Base-by-base conservation (phyloP, 2,113 vertebrate species). In the Actenoides lindsayi region DNA sequence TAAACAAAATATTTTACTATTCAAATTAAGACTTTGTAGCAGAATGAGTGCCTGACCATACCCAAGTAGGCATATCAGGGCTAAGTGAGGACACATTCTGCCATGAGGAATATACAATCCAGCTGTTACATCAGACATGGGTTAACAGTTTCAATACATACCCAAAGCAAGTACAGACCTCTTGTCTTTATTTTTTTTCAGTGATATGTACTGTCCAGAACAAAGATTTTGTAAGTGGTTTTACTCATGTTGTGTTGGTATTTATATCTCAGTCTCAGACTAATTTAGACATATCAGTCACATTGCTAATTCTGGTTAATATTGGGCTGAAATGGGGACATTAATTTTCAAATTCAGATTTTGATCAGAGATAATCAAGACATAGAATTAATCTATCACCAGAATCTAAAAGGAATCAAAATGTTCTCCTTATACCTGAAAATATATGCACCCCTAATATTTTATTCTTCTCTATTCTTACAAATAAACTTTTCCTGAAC, bases 61-160 rank as follows among this genome's bases (percentile, higher is more conserved):
- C 5, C 33, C 7, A 75, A 16, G 17, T 42, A 39, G 18, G 6
- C 21, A 5, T 25, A 25, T 33, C 24, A 75, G 17, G 28, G 59
- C 28, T 56, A 51, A 1, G 0, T 16, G 44, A 83, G 28, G 27
- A 77, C 30, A 83, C 13, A 56, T 0, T 1, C 4, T 71, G 11
- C 27, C 10, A 20, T 12, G 33, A 39, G 9, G 13, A 27, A 31
- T 33, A 9, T 30, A 53, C 7, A 54, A 28, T 39, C 13, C 15
- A 73, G 8, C 5, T 65, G 44, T 81, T 17, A 68, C 1, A 6
- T 5, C 44, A 5, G 11, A 35, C 16, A 13, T 27, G 9, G n/a
- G 7, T 9, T 60, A 68, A 35, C 12, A 71, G 4, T 68, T 68
- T 62, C 28, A 59, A 23, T 33, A 35, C 0, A 0, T 56, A 70